Evolutionary conservation across 2,888 invertebrate species (phyloP).

Genomic region (Cryptocephalus primarius): DNA sequence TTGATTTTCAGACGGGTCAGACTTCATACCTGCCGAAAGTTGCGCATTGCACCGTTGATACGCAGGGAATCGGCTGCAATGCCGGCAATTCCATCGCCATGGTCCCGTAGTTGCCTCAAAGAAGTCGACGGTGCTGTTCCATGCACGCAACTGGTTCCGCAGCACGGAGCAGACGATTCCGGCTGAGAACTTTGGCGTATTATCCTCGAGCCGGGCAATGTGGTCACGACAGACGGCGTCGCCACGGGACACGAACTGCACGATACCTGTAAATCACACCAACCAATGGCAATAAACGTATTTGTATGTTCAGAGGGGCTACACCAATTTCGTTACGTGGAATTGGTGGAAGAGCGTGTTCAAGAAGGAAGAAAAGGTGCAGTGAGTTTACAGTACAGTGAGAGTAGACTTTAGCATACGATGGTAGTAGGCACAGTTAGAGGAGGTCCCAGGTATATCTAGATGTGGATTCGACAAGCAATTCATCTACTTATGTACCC

Average conservation of each 20-base stretch:
- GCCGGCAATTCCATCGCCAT: constrained; percentile 74
- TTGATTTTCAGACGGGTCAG: neutral
- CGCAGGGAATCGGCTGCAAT: constrained; percentile 92
- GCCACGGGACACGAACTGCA: constrained; percentile 56
- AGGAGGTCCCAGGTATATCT: neutral
- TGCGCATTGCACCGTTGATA: constrained; percentile 93
- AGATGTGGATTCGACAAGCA: neutral
- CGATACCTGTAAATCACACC: constrained; percentile 31
- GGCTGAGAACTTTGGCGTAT: constrained; percentile 84
- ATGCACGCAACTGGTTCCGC: constrained; percentile 49
- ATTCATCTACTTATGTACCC: neutral
- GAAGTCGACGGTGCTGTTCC: constrained; percentile 74
- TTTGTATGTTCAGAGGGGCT: constrained; percentile 4
- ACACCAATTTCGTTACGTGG: constrained; percentile 26
- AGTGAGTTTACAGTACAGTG: constrained; percentile 8
- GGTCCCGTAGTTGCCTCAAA: constrained; percentile 64
- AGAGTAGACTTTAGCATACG: constrained; percentile 7
- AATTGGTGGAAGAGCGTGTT: constrained; percentile 21
- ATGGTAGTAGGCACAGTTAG: neutral
- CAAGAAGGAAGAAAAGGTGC: constrained; percentile 15
- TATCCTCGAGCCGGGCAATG: constrained; percentile 60
- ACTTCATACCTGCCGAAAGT: constrained; percentile 79
- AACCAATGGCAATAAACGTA: constrained; percentile 20
- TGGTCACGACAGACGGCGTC: constrained; percentile 60
- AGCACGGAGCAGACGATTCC: constrained; percentile 52